Evolutionary conservation across 2,113 vertebrate genomes (phyloP), one percentile per base, ranked within the genome.

Genomic region (Chamaea fasciata): DNA sequence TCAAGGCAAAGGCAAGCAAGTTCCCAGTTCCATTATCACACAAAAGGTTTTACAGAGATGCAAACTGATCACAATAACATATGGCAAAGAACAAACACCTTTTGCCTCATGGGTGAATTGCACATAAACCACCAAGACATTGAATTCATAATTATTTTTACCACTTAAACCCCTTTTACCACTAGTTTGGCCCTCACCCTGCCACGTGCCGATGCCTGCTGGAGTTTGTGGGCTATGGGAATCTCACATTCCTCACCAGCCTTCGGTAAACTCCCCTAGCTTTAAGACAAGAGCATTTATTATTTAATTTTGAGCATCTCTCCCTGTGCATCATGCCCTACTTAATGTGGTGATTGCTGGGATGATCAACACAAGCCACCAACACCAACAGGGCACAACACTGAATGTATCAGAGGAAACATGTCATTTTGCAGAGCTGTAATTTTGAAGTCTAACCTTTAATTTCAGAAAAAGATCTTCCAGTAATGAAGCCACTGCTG

Each of bases 361-460:
- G 19, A 52, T 83, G 79, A 84, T 37, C 21, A 15, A 71, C 83
- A 35, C 2, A 24, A 93, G 68, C n/a, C 35, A 81, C 60, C 64
- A 57, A 63, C n/a, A 85, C 23, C 33, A 95, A 35, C 0, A 0
- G 74, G 46, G 53, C 57, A 55, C 24, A 39, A 73, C 27, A 24
- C 21, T 21, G 47, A 91, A 75, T 9, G 2, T 2, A 39, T 35
- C 78, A 88, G 63, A 33, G 52, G 55, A 33, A 95, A 86, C 64
- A 50, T 46, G 90, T 50, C 50, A 74, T 55, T 86, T 63, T 80
- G 55, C 4, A 18, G 60, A 90, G 47, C 50, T 90, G 9, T 67
- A 80, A 94, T 93, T 96, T 86, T 83, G 84, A 95, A 93, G 59
- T 35, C 60, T 83, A 93, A 70, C 75, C 78, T 93, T 94, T 74